A percentile compares a stretch with the other conserved stretches of the same genome.
These are phyloP conservation scores for Mellilla xanthometata DNA, from an alignment of 2,888 invertebrate species.

Conservation along the genomic window DNA sequence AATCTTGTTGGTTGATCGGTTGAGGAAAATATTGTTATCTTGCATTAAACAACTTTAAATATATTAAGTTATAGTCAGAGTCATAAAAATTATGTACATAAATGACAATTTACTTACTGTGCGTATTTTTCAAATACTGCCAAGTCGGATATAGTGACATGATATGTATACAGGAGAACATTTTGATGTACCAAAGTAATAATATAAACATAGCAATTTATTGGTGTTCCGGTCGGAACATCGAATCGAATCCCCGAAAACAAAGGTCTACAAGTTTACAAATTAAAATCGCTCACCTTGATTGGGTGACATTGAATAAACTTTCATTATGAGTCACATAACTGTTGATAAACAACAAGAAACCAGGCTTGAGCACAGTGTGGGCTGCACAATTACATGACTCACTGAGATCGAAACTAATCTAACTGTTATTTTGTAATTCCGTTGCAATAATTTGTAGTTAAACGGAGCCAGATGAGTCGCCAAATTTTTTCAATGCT, in stretches of 20 bases:
- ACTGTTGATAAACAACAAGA: slow-evolving; percentile 18
- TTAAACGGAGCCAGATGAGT: background rate
- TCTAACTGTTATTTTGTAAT: slow-evolving; percentile 10
- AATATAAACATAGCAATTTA: too few species aligned
- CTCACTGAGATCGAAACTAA: slow-evolving; percentile 8
- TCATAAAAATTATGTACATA: too few species aligned
- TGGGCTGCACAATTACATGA: slow-evolving; percentile 19
- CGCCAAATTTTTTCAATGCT: background rate
- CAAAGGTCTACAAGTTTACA: background rate
- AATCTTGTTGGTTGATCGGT: too few species aligned
- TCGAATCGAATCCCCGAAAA: background rate
- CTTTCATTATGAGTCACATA: slow-evolving; percentile 23
- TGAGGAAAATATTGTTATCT: too few species aligned
- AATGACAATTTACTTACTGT: too few species aligned
- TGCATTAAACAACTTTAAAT: too few species aligned
- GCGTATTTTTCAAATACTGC: too few species aligned
- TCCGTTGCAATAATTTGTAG: background rate
- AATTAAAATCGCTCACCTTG: slow-evolving; percentile 17
- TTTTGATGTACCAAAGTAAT: too few species aligned
- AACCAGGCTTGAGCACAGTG: slow-evolving; percentile 7
- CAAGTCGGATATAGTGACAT: too few species aligned
- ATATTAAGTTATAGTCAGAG: too few species aligned
- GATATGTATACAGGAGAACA: too few species aligned
- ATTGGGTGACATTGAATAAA: slow-evolving; percentile 20
- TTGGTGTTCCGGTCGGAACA: background rate